Base-by-base conservation (phyloP, 2,797 vertebrate species). In the Propithecus perrieri region DNA sequence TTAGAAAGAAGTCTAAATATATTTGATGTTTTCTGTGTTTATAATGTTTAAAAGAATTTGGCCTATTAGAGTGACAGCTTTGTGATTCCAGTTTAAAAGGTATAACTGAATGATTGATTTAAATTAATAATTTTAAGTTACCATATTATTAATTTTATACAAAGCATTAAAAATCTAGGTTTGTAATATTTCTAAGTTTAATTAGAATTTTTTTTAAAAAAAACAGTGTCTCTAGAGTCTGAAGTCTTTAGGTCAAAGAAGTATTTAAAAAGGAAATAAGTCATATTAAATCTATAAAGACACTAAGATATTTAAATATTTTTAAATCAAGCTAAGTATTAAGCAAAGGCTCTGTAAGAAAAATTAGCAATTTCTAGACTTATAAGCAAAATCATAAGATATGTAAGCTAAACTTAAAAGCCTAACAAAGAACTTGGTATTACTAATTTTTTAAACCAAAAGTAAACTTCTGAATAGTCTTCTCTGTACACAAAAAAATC, bases 371-470 rank as follows among this genome's bases (percentile, higher is more conserved):
- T 75, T 88, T 84, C 78, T 88, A 76, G 86, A 59, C 17, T 10
- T 88, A 92, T 30, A 83, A 92, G 61, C 22, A 63, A 92, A 92
- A 43, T 83, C 43, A 88, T 26, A 43, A 53, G n/a, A 76, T 67
- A 43, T 18, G 6, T 41, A 92, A 88, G 69, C 76, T 92, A 88
- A 92, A 92, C 9, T 43, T 76, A 92, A 76, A 92, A 88, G 28
- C 30, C 41, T 59, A 75, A 83, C 48, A 84, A 94, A 83, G 13
- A 95, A 74, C n/a, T 43, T 80, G 22, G 33, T 74, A 80, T 63
- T 20, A 67, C 55, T 63, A 84, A 88, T 84, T 88, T 83, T 79
- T 76, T 84, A 92, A 88, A 55, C 43, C 6, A 69, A 83, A 76
- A 75, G 17, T 75, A 30, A 89, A 75, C 12, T 74, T 67, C 33